Conservation (phyloP, 2,888 invertebrate genomes). For the Eupithecia inturbata region DNA sequence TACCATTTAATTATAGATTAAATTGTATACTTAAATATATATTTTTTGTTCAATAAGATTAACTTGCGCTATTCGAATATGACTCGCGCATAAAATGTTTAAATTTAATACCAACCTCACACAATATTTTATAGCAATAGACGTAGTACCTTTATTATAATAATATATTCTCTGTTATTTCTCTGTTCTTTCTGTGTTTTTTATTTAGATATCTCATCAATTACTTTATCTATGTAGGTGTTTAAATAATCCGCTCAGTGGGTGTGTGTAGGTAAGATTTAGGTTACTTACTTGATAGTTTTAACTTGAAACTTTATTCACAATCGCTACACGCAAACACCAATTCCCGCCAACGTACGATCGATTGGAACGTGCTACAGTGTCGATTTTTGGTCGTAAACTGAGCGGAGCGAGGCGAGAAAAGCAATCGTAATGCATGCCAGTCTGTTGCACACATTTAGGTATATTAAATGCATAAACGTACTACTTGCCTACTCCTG, state of each 20-base stretch:
- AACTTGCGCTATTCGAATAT: neutral
- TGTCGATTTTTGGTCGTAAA: slow-evolving; percentile 24
- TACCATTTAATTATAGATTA: too few relatives aligned
- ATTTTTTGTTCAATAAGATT: too few relatives aligned
- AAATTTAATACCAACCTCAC: neutral
- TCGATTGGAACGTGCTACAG: slow-evolving; percentile 32
- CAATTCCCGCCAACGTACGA: slow-evolving; percentile 34
- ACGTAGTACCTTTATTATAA: neutral
- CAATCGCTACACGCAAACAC: slow-evolving; percentile 23
- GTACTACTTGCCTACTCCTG: neutral
- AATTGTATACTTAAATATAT: too few relatives aligned
- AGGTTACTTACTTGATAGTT: slow-evolving; percentile 24
- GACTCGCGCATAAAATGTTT: neutral
- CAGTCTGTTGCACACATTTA: neutral
- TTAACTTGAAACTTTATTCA: slow-evolving; percentile 22
- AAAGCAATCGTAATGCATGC: neutral
- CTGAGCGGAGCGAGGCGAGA: slow-evolving; percentile 28
- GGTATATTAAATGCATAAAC: neutral
- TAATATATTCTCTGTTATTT: too few relatives aligned
- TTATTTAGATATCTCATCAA: neutral
- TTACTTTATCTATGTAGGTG: neutral
- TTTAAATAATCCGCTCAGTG: neutral
- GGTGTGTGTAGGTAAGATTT: neutral
- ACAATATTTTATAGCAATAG: neutral
- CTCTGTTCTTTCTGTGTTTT: too few relatives aligned